Percentiles rank a stretch among this genome's conserved stretches.
These are phyloP conservation scores for Phylloscopus whistleri DNA, from an alignment of 2,113 vertebrate species.

Conservation along the genomic window DNA sequence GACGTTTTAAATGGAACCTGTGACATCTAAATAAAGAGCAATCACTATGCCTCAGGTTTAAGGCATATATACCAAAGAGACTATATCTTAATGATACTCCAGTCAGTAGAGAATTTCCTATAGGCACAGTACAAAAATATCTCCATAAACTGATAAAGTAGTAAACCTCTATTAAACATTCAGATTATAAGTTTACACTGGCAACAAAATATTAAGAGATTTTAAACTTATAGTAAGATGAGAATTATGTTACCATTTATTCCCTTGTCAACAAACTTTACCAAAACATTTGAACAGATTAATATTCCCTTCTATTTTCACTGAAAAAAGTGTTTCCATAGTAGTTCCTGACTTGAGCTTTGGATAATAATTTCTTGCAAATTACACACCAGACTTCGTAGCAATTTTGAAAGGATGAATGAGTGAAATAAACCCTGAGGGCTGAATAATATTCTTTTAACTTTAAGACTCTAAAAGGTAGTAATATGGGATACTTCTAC, in stretches of 20 bases:
- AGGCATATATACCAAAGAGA: background rate
- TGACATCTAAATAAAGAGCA: background rate
- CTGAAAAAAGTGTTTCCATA: background rate
- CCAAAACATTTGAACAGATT: background rate
- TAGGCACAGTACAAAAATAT: background rate
- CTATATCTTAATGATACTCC: background rate
- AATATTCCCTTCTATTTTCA: background rate
- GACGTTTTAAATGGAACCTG: background rate
- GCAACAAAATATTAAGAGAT: background rate
- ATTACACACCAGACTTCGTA: background rate
- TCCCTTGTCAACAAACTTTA: background rate
- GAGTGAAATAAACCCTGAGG: background rate
- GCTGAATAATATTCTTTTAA: background rate
- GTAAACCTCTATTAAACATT: background rate
- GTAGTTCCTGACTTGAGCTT: background rate
- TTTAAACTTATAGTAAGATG: background rate
- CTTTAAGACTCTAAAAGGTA: background rate
- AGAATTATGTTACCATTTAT: background rate
- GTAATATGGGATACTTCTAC: background rate
- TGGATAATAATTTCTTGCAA: background rate
- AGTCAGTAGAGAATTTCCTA: background rate
- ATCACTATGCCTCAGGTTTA: background rate
- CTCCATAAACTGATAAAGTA: background rate
- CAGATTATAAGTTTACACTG: background rate
- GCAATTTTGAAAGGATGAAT: background rate